Percentiles rank a stretch among this genome's conserved stretches.
These are phyloP conservation scores for Ornithorhynchus anatinus DNA, from an alignment of 2,113 vertebrate genomes.

Conservation along the genomic window DNA sequence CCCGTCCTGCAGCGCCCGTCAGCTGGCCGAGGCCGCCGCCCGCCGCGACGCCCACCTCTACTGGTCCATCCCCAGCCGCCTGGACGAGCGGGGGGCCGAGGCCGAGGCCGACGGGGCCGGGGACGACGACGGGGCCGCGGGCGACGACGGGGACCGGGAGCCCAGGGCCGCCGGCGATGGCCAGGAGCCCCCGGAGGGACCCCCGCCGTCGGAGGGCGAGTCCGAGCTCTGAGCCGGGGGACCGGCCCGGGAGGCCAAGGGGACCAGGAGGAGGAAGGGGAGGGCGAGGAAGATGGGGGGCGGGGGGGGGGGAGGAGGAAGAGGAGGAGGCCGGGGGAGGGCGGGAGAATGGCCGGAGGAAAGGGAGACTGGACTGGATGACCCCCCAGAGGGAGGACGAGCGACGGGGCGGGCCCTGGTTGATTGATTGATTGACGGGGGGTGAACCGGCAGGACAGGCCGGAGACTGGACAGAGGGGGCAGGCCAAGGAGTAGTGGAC, in stretches of 20 bases:
- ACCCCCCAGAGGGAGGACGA: too few relatives aligned
- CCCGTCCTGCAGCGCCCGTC: conserved; percentile 85
- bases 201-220: conserved; percentile 76
- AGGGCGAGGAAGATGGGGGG: neutral
- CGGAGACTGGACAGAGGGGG: too few relatives aligned
- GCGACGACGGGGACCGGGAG: conserved; percentile 70
- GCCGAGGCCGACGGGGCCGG: conserved; percentile 76
- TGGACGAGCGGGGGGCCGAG: conserved; percentile 85
- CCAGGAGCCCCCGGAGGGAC: conserved; percentile 76
- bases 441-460: too few relatives aligned
- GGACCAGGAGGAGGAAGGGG: neutral
- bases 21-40: conserved; percentile 82
- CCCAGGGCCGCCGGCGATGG: conserved; percentile 74
- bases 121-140: conserved; percentile 17
- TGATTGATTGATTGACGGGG: too few relatives aligned
- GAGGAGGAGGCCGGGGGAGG: neutral
- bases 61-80: conserved; percentile 93
- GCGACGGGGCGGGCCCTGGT: too few relatives aligned
- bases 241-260: neutral
- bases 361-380: too few relatives aligned
- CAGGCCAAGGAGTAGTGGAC: too few relatives aligned
- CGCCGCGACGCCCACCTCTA: conserved; percentile 90
- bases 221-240: conserved; percentile 74
- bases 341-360: too few relatives aligned
- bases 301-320: neutral